Percentiles rank a stretch among this genome's conserved stretches.
These are phyloP conservation scores for Leptobrachium ailaonicum DNA, from an alignment of 2,113 vertebrate genomes.

Conservation along the genomic window DNA sequence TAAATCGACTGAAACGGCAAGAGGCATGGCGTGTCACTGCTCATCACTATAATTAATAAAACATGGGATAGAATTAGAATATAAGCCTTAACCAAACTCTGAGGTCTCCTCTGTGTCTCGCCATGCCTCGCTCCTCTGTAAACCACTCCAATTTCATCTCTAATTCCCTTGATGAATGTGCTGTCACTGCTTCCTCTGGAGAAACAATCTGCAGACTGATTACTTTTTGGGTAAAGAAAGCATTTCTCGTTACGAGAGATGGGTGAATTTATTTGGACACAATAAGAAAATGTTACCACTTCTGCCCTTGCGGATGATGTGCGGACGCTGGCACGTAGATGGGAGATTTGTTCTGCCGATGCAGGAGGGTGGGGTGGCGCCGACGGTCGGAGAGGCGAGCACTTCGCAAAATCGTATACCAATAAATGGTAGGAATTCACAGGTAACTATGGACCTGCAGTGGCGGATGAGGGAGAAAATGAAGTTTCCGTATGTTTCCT, in stretches of 20 bases:
- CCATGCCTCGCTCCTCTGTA: background rate
- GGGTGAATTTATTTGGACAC: constrained; percentile 32
- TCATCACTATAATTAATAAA: constrained; percentile 12
- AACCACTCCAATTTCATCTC: constrained; percentile 31
- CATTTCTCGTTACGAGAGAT: constrained; percentile 27
- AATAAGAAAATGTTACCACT: constrained; percentile 29
- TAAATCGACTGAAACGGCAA: background rate
- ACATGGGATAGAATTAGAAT: background rate
- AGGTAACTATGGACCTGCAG: too few species aligned
- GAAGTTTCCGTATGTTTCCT: too few species aligned
- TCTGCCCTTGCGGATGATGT: constrained; percentile 18
- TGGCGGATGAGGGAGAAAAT: too few species aligned
- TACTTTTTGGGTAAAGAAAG: constrained; percentile 40
- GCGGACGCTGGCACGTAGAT: background rate
- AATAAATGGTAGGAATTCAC: too few species aligned
- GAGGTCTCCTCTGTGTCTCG: background rate
- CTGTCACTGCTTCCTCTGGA: constrained; percentile 38
- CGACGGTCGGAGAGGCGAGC: too few species aligned
- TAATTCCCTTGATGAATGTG: constrained; percentile 50
- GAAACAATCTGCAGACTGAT: constrained; percentile 35
- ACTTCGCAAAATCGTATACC: too few species aligned
- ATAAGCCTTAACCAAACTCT: background rate
- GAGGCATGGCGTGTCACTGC: background rate
- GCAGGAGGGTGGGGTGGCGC: background rate
- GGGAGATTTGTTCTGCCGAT: constrained; percentile 6